These are phyloP conservation scores for Gallinago nigripennis DNA, from an alignment of 2,797 vertebrate species.

Conservation along the genomic window DNA sequence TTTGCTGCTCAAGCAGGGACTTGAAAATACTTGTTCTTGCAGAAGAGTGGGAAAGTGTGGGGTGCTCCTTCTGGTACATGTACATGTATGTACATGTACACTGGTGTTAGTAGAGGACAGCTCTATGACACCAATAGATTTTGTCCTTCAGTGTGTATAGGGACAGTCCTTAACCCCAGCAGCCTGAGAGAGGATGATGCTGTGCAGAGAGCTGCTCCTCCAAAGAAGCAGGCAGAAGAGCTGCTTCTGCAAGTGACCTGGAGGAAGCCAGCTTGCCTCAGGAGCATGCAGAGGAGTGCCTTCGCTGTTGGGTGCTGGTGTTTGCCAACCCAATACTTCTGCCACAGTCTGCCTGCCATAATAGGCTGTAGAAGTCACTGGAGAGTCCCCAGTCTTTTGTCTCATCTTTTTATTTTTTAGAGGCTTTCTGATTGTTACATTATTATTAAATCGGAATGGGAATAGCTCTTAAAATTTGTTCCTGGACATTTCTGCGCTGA, in stretches of 20 bases:
- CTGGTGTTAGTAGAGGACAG: not conserved
- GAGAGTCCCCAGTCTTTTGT: not conserved
- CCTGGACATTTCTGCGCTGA: not conserved
- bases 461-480: not conserved
- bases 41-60: not conserved
- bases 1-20: not conserved
- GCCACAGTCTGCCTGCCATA: fast-evolving
- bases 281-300: fast-evolving
- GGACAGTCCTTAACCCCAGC: not conserved
- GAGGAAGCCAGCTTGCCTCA: not conserved
- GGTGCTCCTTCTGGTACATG: not conserved
- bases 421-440: not conserved
- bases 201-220: not conserved
- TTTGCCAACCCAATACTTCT: not conserved
- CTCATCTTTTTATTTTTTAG: not conserved
- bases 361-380: not conserved
- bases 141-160: not conserved
- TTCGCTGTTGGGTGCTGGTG: not conserved
- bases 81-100: not conserved
- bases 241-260: not conserved
- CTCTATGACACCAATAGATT: not conserved
- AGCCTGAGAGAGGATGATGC: not conserved
- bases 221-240: not conserved
- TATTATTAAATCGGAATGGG: not conserved
- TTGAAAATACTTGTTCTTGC: not conserved